phyloP scores from a whole-genome alignment of 2,888 invertebrate genomes.

The Mythimna impura region DNA sequence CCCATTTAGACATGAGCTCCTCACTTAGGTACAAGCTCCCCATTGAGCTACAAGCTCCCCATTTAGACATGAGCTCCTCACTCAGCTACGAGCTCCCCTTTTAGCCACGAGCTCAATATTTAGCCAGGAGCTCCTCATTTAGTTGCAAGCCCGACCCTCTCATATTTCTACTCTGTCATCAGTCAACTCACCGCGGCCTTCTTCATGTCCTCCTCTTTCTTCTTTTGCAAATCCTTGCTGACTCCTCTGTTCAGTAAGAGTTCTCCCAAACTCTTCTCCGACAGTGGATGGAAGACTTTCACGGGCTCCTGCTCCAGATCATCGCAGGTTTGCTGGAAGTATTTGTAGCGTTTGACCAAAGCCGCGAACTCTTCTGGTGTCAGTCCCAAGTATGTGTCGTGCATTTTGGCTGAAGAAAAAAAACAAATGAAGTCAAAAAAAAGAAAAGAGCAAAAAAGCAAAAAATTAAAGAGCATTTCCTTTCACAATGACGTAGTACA shows the following conservation, averaged over 20 bases:
- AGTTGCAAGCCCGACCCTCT: background rate
- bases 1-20: too few species aligned
- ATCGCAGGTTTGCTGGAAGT: constrained; percentile 58
- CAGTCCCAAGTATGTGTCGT: constrained; percentile 55
- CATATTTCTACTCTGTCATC: background rate
- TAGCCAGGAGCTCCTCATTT: too few species aligned
- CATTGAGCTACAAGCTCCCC: too few species aligned
- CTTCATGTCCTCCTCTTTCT: constrained; percentile 79
- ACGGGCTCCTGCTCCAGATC: constrained; percentile 62
- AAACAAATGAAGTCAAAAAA: too few species aligned
- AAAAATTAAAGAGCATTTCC: too few species aligned
- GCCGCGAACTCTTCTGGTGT: constrained; percentile 59
- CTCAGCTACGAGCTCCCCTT: too few species aligned
- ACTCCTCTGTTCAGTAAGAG: constrained; percentile 78
- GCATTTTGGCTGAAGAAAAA: constrained; percentile 38
- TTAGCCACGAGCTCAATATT: too few species aligned
- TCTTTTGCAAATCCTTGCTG: constrained; percentile 75
- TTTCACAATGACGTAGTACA: too few species aligned
- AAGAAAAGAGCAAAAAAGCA: too few species aligned
- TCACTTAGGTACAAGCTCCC: too few species aligned
- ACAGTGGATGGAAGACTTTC: constrained; percentile 72
- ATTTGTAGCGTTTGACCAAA: constrained; percentile 59
- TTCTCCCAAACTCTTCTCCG: constrained; percentile 66
- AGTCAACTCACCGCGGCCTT: constrained; percentile 71
- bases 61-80: too few species aligned